Conservation (phyloP, 2,797 vertebrate genomes). For the Melanogrammus aeglefinus region DNA sequence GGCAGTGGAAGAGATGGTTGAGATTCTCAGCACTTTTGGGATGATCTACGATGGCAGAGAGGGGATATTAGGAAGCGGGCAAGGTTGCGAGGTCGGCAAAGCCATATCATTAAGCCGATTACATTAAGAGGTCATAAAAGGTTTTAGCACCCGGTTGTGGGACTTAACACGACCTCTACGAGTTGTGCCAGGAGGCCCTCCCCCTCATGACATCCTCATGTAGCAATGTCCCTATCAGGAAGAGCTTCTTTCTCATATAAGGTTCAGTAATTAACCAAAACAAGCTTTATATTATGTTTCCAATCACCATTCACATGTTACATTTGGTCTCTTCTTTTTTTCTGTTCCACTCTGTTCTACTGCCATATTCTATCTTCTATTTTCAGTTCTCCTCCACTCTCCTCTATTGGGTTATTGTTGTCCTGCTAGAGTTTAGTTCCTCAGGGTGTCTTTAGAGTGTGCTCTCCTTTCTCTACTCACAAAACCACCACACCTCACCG, state of each 20-base stretch:
- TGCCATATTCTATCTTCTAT: too few relatives aligned
- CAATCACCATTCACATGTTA: too few relatives aligned
- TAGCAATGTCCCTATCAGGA: neutral
- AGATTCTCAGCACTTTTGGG: conserved; percentile 59
- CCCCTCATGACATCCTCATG: neutral
- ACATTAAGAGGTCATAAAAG: neutral
- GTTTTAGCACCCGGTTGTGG: neutral
- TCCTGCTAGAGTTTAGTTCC: too few relatives aligned
- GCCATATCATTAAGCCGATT: conserved; percentile 6
- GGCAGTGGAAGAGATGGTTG: conserved; percentile 34
- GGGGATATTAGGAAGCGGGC: conserved; percentile 45
- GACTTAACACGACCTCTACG: neutral
- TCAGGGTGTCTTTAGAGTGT: too few relatives aligned
- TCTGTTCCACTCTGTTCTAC: too few relatives aligned
- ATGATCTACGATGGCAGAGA: conserved; percentile 55
- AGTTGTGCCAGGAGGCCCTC: neutral
- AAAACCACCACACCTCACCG: conserved; percentile 1
- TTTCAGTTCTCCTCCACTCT: too few relatives aligned
- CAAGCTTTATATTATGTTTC: neutral
- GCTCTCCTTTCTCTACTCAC: conserved; percentile 53
- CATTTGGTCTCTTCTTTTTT: too few relatives aligned
- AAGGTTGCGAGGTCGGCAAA: conserved; percentile 46
- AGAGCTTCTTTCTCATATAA: too few relatives aligned
- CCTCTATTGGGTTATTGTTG: too few relatives aligned
- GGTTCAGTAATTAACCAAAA: too few relatives aligned